A percentile compares a stretch with the other conserved stretches of the same genome.
These are phyloP conservation scores for Erinaceus europaeus DNA, from an alignment of 2,113 vertebrate species.

Conservation along the genomic window DNA sequence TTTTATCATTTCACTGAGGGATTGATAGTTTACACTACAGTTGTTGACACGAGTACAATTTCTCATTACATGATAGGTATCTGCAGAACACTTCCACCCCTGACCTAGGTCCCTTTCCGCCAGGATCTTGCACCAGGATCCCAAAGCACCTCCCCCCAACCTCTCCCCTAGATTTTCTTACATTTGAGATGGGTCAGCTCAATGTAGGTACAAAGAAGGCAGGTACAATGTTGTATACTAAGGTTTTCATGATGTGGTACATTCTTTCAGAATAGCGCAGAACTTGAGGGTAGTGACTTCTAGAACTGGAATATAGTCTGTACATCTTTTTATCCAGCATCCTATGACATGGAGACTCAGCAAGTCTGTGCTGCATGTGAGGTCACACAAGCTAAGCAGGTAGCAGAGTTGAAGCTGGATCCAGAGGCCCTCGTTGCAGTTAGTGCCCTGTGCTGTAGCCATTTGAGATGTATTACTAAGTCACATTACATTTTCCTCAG, in stretches of 20 bases:
- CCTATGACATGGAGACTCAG: not conserved
- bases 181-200: not conserved
- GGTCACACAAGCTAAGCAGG: not conserved
- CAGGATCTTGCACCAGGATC: too few species aligned
- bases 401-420: not conserved
- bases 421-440: accelerated
- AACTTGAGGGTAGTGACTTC: not conserved
- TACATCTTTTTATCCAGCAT: not conserved
- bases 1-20: too few species aligned
- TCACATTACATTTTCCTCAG: not conserved
- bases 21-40: too few species aligned
- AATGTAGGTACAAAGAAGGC: not conserved
- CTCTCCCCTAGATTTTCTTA: not conserved
- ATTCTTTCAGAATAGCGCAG: not conserved
- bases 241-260: not conserved
- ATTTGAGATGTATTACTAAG: not conserved
- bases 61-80: too few species aligned
- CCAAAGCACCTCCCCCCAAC: too few species aligned
- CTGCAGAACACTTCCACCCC: too few species aligned
- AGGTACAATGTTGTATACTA: not conserved
- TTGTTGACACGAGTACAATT: too few species aligned
- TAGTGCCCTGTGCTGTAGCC: accelerated
- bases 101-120: too few species aligned
- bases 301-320: not conserved
- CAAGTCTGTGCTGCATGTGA: not conserved